Percentiles rank a stretch among this genome's conserved stretches.
These are phyloP conservation scores for Orycteropus afer DNA, from an alignment of 2,113 vertebrate genomes.

Conservation along the genomic window DNA sequence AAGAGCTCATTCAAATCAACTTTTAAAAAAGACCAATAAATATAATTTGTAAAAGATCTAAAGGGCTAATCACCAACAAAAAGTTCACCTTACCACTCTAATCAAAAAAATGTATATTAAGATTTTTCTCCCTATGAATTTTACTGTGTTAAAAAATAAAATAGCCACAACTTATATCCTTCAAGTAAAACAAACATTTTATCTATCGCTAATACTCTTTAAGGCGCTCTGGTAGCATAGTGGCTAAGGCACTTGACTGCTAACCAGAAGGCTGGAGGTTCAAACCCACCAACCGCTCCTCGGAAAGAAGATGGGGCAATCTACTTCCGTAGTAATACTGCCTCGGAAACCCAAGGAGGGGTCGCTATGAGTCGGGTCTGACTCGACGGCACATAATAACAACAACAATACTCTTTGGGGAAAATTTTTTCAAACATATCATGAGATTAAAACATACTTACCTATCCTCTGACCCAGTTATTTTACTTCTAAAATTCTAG, in stretches of 20 bases:
- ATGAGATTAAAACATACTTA: not conserved
- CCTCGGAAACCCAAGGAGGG: too few species aligned
- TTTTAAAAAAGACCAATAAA: not conserved
- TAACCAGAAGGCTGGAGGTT: too few species aligned
- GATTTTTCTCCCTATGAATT: not conserved
- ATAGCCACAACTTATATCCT: not conserved
- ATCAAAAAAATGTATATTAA: constrained; percentile 24
- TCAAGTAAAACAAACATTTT: not conserved
- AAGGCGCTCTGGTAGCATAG: too few species aligned
- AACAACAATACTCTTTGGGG: too few species aligned
- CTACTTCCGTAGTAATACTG: too few species aligned
- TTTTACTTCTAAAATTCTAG: not conserved
- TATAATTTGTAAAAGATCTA: not conserved
- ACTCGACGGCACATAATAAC: too few species aligned
- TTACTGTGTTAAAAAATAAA: constrained; percentile 4
- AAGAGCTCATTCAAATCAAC: constrained; percentile 33
- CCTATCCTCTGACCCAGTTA: not conserved
- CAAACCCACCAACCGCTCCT: too few species aligned
- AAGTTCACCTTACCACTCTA: not conserved
- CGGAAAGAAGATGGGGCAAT: too few species aligned
- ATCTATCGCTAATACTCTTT: too few species aligned
- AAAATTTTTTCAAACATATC: not conserved
- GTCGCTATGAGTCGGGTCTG: too few species aligned
- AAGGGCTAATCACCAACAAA: constrained; percentile 3
- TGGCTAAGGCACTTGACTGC: too few species aligned